These are phyloP conservation scores for Pseudochromis fuscus DNA, from an alignment of 2,797 vertebrate species.

Conservation along the genomic window DNA sequence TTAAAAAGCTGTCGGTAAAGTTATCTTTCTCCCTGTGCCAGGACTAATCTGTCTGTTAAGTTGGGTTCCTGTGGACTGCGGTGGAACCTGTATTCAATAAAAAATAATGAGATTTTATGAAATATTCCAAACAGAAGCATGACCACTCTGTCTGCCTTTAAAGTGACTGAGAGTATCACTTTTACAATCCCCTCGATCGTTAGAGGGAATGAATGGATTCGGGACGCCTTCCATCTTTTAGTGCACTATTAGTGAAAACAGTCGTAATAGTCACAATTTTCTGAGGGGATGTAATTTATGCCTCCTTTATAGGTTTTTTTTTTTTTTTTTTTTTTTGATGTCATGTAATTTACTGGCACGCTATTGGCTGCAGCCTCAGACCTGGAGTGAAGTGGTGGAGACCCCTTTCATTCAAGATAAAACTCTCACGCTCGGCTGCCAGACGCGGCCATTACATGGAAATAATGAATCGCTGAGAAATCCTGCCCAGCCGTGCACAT, in stretches of 20 bases:
- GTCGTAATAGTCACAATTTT: slow-evolving; percentile 82
- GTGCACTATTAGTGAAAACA: slow-evolving; percentile 84
- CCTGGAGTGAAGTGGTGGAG: slow-evolving; percentile 68
- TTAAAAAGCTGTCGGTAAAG: slow-evolving; percentile 45
- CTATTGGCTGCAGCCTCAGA: slow-evolving; percentile 62
- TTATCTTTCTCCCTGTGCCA: slow-evolving; percentile 52
- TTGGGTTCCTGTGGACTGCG: slow-evolving; percentile 57
- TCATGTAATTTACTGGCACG: slow-evolving; percentile 84
- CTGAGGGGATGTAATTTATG: slow-evolving; percentile 84
- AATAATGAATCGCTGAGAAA: slow-evolving; percentile 80
- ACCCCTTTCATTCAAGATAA: slow-evolving; percentile 80
- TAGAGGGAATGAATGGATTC: slow-evolving; percentile 79
- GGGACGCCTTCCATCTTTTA: slow-evolving; percentile 82
- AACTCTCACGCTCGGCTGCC: slow-evolving; percentile 78
- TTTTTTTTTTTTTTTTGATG: too few species aligned
- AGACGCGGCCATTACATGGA: slow-evolving; percentile 78
- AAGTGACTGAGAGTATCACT: slow-evolving; percentile 75
- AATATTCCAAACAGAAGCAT: slow-evolving; percentile 87
- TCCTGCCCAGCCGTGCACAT: slow-evolving; percentile 57
- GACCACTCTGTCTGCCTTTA: slow-evolving; percentile 74
- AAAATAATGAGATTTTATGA: slow-evolving; percentile 86
- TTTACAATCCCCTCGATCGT: slow-evolving; percentile 80
- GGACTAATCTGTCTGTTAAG: slow-evolving; percentile 51
- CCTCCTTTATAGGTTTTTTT: slow-evolving; percentile 78
- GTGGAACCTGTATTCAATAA: slow-evolving; percentile 80